A percentile compares a stretch with the other conserved stretches of the same genome.
phyloP scores from a whole-genome alignment of 2,113 vertebrate species.

The Muntiacus reevesi region DNA sequence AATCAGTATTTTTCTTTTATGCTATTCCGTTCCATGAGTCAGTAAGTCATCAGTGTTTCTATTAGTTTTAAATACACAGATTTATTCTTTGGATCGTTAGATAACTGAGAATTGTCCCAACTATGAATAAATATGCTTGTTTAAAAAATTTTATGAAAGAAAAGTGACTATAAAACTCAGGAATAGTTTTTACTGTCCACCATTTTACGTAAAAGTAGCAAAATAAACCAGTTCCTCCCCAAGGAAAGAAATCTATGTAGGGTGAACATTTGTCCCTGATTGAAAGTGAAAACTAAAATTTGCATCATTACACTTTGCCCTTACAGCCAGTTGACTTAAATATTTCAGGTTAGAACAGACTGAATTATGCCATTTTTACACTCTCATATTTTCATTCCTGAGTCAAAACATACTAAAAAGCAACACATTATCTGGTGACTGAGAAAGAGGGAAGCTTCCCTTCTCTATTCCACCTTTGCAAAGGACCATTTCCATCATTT shows the following conservation, averaged over 20 bases:
- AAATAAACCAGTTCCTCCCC: not conserved
- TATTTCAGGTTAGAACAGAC: not conserved
- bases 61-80: not conserved
- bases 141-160: not conserved
- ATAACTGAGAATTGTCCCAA: not conserved
- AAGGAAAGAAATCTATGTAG: not conserved
- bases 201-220: not conserved
- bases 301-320: not conserved
- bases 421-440: conserved; percentile 39
- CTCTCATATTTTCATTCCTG: conserved; percentile 34
- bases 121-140: not conserved
- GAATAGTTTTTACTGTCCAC: conserved; percentile 13
- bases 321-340: not conserved
- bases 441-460: conserved; percentile 75
- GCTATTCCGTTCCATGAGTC: not conserved
- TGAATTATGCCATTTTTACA: conserved; percentile 62
- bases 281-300: not conserved
- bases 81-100: not conserved
- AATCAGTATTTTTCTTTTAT: not conserved
- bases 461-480: conserved; percentile 86
- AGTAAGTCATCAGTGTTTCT: not conserved
- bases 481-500: conserved; percentile 81
- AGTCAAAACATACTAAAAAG: conserved; percentile 19
- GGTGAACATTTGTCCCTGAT: not conserved
- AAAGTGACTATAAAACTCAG: not conserved